Conservation (phyloP, 2,113 vertebrate species). For the Apus apus region DNA sequence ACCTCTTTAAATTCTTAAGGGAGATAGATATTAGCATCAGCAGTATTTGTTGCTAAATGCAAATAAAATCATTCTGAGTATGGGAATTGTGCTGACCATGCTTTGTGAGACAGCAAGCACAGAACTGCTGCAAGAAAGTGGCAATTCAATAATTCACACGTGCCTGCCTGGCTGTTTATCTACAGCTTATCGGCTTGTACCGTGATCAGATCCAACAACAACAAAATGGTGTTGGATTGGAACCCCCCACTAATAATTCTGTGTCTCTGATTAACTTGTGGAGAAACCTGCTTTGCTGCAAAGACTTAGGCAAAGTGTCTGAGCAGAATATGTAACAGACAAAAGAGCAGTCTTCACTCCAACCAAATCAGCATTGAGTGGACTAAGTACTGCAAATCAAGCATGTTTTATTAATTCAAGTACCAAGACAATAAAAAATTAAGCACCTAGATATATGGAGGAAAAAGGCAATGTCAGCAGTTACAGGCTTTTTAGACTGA, state of each 20-base stretch:
- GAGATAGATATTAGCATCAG: conserved; percentile 56
- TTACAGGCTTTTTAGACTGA: background rate
- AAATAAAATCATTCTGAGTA: conserved; percentile 47
- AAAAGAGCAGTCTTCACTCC: background rate
- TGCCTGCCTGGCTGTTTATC: background rate
- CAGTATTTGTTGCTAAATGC: conserved; percentile 58
- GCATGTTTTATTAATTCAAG: conserved; percentile 19
- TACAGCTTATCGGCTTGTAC: background rate
- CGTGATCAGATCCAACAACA: background rate
- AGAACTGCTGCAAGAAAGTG: background rate
- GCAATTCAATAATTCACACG: conserved; percentile 56
- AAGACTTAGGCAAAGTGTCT: background rate
- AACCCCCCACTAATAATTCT: background rate
- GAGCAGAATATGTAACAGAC: background rate
- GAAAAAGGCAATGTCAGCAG: background rate
- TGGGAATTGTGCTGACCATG: conserved; percentile 33
- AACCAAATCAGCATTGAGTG: background rate
- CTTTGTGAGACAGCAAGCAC: conserved; percentile 4
- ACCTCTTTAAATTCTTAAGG: conserved; percentile 42
- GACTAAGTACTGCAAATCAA: background rate
- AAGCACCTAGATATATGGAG: background rate
- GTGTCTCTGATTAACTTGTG: background rate
- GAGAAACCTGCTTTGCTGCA: background rate
- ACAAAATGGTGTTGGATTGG: background rate
- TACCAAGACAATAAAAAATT: conserved; percentile 8